Base-by-base conservation (phyloP, 2,113 vertebrate species). In the Silurus glanis region DNA sequence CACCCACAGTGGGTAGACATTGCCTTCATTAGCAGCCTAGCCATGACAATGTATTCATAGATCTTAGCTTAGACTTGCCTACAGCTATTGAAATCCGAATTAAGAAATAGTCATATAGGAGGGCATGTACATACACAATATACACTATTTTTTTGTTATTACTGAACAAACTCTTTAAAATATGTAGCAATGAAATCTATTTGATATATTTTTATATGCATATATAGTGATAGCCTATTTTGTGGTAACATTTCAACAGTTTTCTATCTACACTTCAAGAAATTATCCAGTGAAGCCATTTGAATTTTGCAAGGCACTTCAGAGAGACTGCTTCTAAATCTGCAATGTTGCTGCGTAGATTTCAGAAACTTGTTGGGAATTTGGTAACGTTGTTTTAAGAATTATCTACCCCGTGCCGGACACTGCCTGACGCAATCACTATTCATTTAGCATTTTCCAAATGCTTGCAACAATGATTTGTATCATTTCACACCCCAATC, bases 141-240 rank as follows among this genome's bases (percentile, higher is more conserved):
- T 64, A 85, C 82, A 80, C 56, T 74, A 23, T 86, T 47, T 78
- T 37, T 67, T 92, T 92, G 91, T 92, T 95, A 93, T 94, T 94
- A 92, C 89, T 89, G 89, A 92, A 85, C 85, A 90, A 89, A 94
- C 90, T 91, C 87, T 92, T 88, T 94, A 92, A 92, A 89, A 86
- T 80, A 76, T 58, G 69, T 79, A 90, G 83, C 53, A 93, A 90
- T 87, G 62, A 84, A 92, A 92, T 87, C 91, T 94, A 92, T 93
- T 91, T 93, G 93, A 92, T 94, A 94, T 95, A 95, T 94, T 95
- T 93, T 94, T 95, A 86, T 94, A 94, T 92, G 91, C n/a, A 82
- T 67, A 87, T 91, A 91, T 92, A 94, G 92, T 92, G 93, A 88
- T 88, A 91, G 91, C 88, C 91, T 94, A 93, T 93, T 94, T 95